These are phyloP conservation scores for Seriola dumerili DNA, from an alignment of 2,113 vertebrate genomes.

Conservation along the genomic window DNA sequence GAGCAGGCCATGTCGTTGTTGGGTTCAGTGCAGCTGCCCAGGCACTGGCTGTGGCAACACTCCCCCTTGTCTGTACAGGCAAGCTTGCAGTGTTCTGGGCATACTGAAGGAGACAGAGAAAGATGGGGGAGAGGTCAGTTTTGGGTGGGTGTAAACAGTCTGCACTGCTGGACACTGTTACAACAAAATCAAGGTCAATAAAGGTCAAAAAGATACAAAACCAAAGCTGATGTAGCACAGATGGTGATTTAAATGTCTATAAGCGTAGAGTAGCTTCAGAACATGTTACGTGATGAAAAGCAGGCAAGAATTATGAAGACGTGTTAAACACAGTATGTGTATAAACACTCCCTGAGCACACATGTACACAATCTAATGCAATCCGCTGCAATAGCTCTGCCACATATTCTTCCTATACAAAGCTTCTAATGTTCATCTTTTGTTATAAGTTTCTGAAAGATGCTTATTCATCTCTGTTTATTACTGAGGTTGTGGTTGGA, in stretches of 20 bases:
- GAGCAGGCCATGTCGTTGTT: conserved; percentile 91
- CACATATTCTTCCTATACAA: not conserved
- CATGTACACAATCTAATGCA: not conserved
- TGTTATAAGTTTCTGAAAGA: not conserved
- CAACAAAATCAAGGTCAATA: conserved; percentile 18
- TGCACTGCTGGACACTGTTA: not conserved
- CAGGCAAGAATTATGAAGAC: no score
- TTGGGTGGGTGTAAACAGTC: not conserved
- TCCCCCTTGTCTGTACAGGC: conserved; percentile 90
- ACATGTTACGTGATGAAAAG: no score
- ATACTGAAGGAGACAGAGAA: conserved; percentile 86
- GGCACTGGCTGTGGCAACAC: conserved; percentile 95
- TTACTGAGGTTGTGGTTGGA: not conserved
- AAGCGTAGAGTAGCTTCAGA: not conserved
- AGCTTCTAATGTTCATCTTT: not conserved
- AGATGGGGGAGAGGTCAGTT: conserved; percentile 39
- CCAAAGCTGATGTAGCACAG: conserved; percentile 3
- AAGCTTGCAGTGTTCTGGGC: conserved; percentile 90
- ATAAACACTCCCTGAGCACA: not conserved
- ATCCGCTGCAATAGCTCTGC: not conserved
- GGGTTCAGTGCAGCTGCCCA: conserved; percentile 91
- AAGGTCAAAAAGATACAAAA: conserved; percentile 11
- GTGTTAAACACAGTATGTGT: not conserved
- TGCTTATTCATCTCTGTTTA: not conserved
- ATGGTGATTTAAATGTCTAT: conserved; percentile 3